Base-by-base conservation (phyloP, 2,797 vertebrate genomes). In the Liparis tanakae region DNA sequence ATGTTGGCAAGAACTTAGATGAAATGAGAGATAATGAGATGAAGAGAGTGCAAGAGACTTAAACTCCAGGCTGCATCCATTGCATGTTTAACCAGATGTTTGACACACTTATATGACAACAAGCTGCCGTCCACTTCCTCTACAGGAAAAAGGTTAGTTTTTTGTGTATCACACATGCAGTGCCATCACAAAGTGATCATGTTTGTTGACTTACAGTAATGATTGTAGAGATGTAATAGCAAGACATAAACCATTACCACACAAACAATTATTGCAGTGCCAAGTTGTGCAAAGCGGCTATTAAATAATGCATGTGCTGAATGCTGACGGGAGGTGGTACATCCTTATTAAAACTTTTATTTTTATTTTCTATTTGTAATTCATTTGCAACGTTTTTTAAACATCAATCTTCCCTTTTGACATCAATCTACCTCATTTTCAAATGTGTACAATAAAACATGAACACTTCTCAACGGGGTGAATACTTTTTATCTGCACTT, bases 11-110 rank as follows among this genome's bases (percentile, higher is more conserved):
- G 48, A 62, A 70, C 37, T 71, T 62, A 37, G 57, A 80, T 1
- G 1, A 67, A 63, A 75, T 46, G n/a, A 59, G 70, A 76, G 51
- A 48, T 59, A 43, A 69, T 67, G 54, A 74, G 70, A 74, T 62
- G 55, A 67, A 69, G 51, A 57, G 56, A 50, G 61, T 44, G 33
- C 30, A 37, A 44, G 62, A 78, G 22, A 53, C 39, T 67, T 43
- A 58, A 58, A 22, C 67, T 75, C 59, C 44, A 63, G 20, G 18
- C 56, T 78, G 41, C 18, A 70, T 61, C 39, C 10, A 57, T 12
- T 22, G n/a, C 7, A 36, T 55, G 33, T 72, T 41, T n/a, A 48
- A 46, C 50, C 67, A 57, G 58, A 65, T 74, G 53, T 61, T 43
- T 67, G 69, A 56, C 25, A 8, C 1, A 6, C 10, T 55, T 1